A percentile compares a stretch with the other conserved stretches of the same genome.
phyloP scores from a whole-genome alignment of 1,140 invertebrate genomes.

The Dendroctonus valens region DNA sequence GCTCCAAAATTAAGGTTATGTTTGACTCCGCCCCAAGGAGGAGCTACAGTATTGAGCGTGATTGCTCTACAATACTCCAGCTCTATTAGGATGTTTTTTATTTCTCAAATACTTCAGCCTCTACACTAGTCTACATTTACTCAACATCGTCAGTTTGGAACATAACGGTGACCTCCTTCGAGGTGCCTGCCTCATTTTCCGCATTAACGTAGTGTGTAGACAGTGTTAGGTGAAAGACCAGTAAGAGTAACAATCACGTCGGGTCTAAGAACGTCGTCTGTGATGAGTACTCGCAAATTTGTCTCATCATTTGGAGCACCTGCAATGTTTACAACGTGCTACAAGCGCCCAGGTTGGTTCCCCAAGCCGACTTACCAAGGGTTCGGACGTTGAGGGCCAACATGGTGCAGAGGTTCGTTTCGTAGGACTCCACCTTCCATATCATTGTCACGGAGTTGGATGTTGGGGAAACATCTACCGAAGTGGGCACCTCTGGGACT shows the following conservation, averaged over 20 bases:
- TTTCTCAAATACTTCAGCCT: too few relatives aligned
- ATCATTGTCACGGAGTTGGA: slow-evolving; percentile 2
- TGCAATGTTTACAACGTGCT: not conserved
- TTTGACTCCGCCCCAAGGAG: too few relatives aligned
- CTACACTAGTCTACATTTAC: too few relatives aligned
- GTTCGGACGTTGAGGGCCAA: not conserved
- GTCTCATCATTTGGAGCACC: not conserved
- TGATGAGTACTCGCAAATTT: not conserved
- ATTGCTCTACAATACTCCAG: too few relatives aligned
- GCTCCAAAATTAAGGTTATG: too few relatives aligned
- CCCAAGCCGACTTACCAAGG: not conserved
- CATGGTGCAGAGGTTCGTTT: slow-evolving; percentile 4
- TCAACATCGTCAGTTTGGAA: slow-evolving; percentile 6
- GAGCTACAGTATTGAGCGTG: too few relatives aligned
- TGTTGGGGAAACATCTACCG: not conserved
- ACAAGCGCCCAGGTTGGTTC: not conserved
- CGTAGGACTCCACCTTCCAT: slow-evolving; percentile 4
- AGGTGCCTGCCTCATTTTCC: slow-evolving; percentile 8
- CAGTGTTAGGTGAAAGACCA: slow-evolving; percentile 3
- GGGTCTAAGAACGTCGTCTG: slow-evolving; percentile 1
- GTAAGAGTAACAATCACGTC: slow-evolving; percentile 7
- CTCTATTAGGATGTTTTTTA: too few relatives aligned
- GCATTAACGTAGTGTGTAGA: slow-evolving; percentile 8
- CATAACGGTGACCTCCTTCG: slow-evolving; percentile 9
- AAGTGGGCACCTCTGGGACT: slow-evolving; percentile 2